A percentile compares a stretch with the other conserved stretches of the same genome.
phyloP scores from a whole-genome alignment of 2,888 invertebrate genomes.

The Parnassius mnemosyne region DNA sequence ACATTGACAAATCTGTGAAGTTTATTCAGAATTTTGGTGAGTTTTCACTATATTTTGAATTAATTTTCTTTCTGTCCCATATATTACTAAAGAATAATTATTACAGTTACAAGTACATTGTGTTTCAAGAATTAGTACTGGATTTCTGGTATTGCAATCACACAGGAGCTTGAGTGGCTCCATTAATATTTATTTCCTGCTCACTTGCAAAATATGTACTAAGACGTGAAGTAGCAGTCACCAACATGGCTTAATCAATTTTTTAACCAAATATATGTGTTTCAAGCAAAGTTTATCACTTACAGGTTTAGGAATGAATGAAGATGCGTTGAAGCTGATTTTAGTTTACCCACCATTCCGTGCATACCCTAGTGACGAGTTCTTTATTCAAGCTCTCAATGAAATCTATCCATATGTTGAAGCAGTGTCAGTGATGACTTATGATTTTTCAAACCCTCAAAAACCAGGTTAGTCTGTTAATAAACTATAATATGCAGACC shows the following conservation, averaged over 20 bases:
- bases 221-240: too few relatives aligned
- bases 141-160: too few relatives aligned
- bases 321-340: conserved; percentile 82
- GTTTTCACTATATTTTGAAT: conserved; percentile 32
- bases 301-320: conserved; percentile 79
- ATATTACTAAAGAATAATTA: too few relatives aligned
- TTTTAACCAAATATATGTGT: too few relatives aligned
- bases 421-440: conserved; percentile 97
- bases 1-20: conserved; percentile 82
- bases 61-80: background rate
- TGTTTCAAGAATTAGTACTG: too few relatives aligned
- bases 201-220: too few relatives aligned
- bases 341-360: conserved; percentile 90
- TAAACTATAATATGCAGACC: too few relatives aligned
- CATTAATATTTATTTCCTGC: too few relatives aligned
- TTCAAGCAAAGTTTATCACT: conserved; percentile 23
- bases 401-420: conserved; percentile 87
- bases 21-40: conserved; percentile 84
- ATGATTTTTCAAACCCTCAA: conserved; percentile 92
- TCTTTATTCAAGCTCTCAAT: conserved; percentile 88
- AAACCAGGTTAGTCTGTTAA: conserved; percentile 82
- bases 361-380: conserved; percentile 83
- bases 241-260: too few relatives aligned
- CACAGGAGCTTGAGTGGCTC: too few relatives aligned
- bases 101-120: too few relatives aligned